Conservation (phyloP, 2,113 vertebrate species). For the Aplodontia rufa region DNA sequence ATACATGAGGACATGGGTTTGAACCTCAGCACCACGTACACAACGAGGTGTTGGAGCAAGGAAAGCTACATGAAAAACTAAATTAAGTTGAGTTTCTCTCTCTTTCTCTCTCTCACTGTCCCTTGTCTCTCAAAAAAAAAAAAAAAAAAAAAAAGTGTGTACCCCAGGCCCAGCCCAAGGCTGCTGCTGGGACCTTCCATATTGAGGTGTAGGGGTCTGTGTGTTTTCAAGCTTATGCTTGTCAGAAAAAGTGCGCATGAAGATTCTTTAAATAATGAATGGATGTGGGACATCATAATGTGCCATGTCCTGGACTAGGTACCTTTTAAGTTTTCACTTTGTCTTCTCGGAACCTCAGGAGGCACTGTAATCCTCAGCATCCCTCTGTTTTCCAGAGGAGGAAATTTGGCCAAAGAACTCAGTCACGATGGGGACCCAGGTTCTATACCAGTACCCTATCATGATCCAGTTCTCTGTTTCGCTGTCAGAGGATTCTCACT, state of each 20-base stretch:
- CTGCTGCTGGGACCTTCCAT: neutral
- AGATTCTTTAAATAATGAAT: neutral
- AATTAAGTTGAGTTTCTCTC: no score
- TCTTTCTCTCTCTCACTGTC: no score
- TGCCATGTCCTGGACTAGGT: neutral
- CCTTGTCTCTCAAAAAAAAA: no score
- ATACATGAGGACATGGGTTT: no score
- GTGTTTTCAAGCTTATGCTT: neutral
- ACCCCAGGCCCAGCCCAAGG: neutral
- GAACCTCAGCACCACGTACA: no score
- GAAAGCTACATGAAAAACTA: no score
- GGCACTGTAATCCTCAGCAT: neutral
- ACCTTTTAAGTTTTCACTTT: neutral
- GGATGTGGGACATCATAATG: neutral
- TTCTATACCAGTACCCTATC: neutral
- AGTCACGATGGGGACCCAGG: neutral
- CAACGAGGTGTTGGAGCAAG: no score
- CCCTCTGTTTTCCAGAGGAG: slow-evolving; percentile 11
- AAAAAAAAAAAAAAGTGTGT: neutral
- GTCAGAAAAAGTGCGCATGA: neutral
- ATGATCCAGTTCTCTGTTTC: slow-evolving; percentile 5
- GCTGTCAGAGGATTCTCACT: neutral
- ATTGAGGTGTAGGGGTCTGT: neutral
- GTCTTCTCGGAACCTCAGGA: neutral
- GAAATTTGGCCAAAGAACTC: neutral